Conservation (phyloP, 2,797 vertebrate genomes). For the Florisuga fusca region DNA sequence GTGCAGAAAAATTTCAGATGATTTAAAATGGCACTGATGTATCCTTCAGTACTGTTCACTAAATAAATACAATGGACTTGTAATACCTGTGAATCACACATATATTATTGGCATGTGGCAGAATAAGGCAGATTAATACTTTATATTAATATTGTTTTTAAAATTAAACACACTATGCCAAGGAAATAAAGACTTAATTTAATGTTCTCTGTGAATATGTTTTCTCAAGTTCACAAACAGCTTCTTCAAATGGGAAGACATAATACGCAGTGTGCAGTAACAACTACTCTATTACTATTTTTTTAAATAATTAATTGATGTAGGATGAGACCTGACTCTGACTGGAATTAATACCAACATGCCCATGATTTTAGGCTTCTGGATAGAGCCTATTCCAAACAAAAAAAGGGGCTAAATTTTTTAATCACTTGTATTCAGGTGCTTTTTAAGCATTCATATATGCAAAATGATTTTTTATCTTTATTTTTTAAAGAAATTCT, state of each 20-base stretch:
- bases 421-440: background rate
- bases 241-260: background rate
- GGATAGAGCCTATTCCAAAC: background rate
- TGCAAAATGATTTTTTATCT: background rate
- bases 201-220: background rate
- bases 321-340: background rate
- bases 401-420: background rate
- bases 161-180: background rate
- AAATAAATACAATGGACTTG: background rate
- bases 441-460: background rate
- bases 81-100: background rate
- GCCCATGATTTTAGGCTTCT: background rate
- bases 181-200: background rate
- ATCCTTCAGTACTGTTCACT: background rate
- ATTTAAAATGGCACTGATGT: background rate
- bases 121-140: background rate
- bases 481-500: background rate
- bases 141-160: background rate
- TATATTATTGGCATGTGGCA: background rate
- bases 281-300: no score
- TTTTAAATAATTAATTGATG: no score
- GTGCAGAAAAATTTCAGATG: background rate
- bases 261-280: background rate
- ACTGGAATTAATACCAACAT: background rate
- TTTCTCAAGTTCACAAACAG: background rate